Base-by-base conservation (phyloP, 2,113 vertebrate species). In the Synodontis membranacea region DNA sequence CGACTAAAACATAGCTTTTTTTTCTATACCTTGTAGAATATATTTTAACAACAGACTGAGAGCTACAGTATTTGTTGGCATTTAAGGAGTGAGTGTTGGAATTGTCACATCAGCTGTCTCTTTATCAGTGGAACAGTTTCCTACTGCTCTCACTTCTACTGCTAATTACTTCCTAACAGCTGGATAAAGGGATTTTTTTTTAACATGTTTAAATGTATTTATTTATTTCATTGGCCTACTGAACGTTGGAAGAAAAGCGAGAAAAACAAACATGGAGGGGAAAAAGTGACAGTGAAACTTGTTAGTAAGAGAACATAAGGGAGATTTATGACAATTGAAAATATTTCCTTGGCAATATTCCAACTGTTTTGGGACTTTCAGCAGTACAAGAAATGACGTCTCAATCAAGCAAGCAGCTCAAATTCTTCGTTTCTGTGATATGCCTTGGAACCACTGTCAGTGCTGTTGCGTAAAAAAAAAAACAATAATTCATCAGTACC, bases 161-260 rank as follows among this genome's bases (percentile, higher is more conserved):
- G 31, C 42, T 44, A 75, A 60, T 82, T 82, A 50, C 72, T 74
- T 75, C 68, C 79, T 86, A 80, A 60, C 54, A 82, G 52, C 79
- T 82, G 76, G 21, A 42, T 34, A 42, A 66, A 1, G 19, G 12
- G 31, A 3, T 28, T 39, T 56, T 25, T 83, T 44, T n/a, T 70
- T 48, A n/a, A 31, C 1, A 54, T n/a, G n/a, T n/a, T n/a, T n/a
- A n/a, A n/a, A n/a, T n/a, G n/a, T 42, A 3, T 66, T 23, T 50
- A 42, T 31, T 34, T 83, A n/a, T 46, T 66, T 28, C 19, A 72
- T n/a, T 75, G 14, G 12, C 17, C 6, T 15, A 15, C 23, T 15
- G 25, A 48, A n/a, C 8, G 25, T 74, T 17, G 2, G 28, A 12
- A 10, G 8, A 9, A 72, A 37, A 4, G 15, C 4, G 10, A 34